A percentile compares a stretch with the other conserved stretches of the same genome.
Conservation (phyloP, 2,797 vertebrate genomes). For the Acrossocheilus wenchowensis region DNA sequence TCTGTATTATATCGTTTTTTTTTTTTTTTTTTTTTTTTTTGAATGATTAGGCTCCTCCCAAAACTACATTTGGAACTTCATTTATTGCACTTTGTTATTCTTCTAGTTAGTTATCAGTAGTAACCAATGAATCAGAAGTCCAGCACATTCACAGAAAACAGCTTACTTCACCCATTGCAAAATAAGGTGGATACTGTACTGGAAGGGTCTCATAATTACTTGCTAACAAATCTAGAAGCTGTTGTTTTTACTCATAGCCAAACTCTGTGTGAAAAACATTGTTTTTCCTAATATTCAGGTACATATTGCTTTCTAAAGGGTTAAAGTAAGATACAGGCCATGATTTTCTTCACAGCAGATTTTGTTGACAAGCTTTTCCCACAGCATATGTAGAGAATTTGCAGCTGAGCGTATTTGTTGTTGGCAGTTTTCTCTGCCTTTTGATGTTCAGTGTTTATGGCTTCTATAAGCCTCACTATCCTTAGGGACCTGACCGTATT, state of each 20-base stretch:
- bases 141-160: too few relatives aligned
- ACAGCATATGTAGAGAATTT: slow-evolving; percentile 4
- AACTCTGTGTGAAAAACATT: not conserved
- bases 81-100: too few relatives aligned
- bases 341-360: not conserved
- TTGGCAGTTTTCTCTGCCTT: slow-evolving; percentile 26
- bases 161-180: not conserved
- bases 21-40: too few relatives aligned
- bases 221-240: not conserved
- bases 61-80: too few relatives aligned
- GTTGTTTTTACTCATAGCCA: not conserved
- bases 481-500: slow-evolving; percentile 16
- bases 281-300: not conserved
- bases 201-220: not conserved
- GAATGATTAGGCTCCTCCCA: too few relatives aligned
- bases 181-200: not conserved
- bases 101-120: too few relatives aligned
- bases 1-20: too few relatives aligned
- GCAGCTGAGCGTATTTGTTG: slow-evolving; percentile 7
- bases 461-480: slow-evolving; percentile 42
- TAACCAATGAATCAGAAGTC: too few relatives aligned
- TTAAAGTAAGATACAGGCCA: not conserved
- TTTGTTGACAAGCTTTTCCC: slow-evolving; percentile 5
- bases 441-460: slow-evolving; percentile 51
- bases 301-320: not conserved